Evolutionary conservation across 2,113 vertebrate genomes (phyloP).

Genomic region (Electrona antarctica): DNA sequence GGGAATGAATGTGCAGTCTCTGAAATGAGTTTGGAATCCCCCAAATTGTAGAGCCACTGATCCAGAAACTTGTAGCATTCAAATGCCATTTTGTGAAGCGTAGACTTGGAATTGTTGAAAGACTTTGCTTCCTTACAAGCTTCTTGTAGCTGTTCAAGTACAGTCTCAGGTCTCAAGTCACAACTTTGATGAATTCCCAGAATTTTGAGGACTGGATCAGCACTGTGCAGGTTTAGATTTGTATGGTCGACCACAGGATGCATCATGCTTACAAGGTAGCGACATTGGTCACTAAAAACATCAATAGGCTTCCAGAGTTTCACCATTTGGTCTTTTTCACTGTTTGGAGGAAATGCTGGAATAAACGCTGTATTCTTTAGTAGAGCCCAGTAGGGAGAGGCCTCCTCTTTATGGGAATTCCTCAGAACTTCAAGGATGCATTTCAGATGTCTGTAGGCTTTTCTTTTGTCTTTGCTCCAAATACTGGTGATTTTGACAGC

Average conservation of each 20-base stretch:
- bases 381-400: constrained; percentile 54
- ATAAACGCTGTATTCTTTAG: constrained; percentile 78
- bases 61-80: constrained; percentile 74
- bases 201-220: constrained; percentile 58
- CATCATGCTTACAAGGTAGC: constrained; percentile 71
- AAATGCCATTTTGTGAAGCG: constrained; percentile 49
- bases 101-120: constrained; percentile 26
- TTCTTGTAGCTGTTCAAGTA: constrained; percentile 72
- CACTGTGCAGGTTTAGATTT: constrained; percentile 48
- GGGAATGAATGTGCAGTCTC: constrained; percentile 66
- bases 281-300: constrained; percentile 59
- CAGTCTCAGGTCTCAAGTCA: constrained; percentile 42
- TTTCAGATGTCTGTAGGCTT: constrained; percentile 60
- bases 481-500: constrained; percentile 61
- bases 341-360: constrained; percentile 65
- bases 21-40: constrained; percentile 43
- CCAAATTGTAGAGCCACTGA: constrained; percentile 37
- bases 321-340: constrained; percentile 18
- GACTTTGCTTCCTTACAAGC: constrained; percentile 35
- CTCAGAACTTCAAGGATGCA: constrained; percentile 78
- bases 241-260: constrained; percentile 60
- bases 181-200: constrained; percentile 55
- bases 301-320: constrained; percentile 62
- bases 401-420: constrained; percentile 41
- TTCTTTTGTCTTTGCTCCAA: constrained; percentile 57